Evolutionary conservation across 2,113 vertebrate species (phyloP).

Genomic region (Dromaius novaehollandiae): DNA sequence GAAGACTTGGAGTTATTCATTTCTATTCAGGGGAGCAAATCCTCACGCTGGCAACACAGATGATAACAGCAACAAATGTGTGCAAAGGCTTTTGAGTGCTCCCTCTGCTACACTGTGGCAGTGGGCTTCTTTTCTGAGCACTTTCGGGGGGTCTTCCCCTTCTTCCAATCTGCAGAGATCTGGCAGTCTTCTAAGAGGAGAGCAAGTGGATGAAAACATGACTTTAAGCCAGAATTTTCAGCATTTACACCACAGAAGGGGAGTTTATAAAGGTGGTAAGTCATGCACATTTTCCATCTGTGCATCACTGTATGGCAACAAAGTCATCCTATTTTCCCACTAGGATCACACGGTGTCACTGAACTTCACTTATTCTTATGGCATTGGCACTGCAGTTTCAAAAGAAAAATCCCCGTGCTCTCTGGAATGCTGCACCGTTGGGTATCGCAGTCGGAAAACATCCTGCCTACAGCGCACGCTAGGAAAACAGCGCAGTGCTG

Average conservation of each 20-base stretch:
- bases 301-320: neutral
- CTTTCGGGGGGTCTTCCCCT: neutral
- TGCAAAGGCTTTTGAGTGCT: neutral
- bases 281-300: neutral
- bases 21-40: neutral
- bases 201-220: neutral
- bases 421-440: constrained; percentile 57
- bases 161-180: neutral
- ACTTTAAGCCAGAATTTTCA: neutral
- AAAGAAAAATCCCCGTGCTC: constrained; percentile 27
- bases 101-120: neutral
- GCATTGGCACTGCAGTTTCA: neutral
- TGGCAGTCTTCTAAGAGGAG: neutral
- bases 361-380: neutral
- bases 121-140: neutral
- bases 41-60: neutral
- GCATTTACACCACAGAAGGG: neutral
- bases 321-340: constrained; percentile 8
- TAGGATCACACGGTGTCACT: neutral
- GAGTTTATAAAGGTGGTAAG: neutral
- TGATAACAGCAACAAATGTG: neutral
- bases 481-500: constrained; percentile 48
- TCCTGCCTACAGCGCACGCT: constrained; percentile 21
- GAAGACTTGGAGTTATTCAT: neutral
- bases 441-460: constrained; percentile 54